These are phyloP conservation scores for Dermochelys coriacea DNA, from an alignment of 2,797 vertebrate genomes.

Conservation along the genomic window DNA sequence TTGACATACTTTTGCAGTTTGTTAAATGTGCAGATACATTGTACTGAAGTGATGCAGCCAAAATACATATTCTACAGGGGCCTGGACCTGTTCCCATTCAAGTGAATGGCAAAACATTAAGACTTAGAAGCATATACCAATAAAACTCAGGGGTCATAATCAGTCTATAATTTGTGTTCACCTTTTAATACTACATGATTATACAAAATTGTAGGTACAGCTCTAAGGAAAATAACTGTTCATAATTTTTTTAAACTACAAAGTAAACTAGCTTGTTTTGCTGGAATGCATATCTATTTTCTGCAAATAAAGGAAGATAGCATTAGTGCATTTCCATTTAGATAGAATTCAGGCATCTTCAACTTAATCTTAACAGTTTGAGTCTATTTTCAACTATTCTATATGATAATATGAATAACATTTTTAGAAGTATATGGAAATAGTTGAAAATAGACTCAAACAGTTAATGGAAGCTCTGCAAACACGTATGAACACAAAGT, in stretches of 20 bases:
- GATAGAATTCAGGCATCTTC: not conserved
- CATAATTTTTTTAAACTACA: not conserved
- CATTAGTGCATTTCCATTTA: not conserved
- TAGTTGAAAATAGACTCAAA: not conserved
- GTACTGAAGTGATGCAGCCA: fast-evolving
- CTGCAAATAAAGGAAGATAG: slow-evolving; percentile 14
- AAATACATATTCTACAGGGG: fast-evolving
- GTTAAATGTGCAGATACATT: not conserved
- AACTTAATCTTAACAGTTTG: not conserved
- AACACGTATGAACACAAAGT: not conserved
- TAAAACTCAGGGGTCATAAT: not conserved
- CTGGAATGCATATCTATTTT: not conserved
- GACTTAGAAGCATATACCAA: fast-evolving
- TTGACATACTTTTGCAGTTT: not conserved
- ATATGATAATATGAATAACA: not conserved
- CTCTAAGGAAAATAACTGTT: not conserved
- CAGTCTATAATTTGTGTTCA: not conserved
- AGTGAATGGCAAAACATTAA: not conserved
- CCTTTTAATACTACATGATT: not conserved
- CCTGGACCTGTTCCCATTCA: not conserved
- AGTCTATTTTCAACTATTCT: not conserved
- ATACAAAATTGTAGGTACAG: not conserved
- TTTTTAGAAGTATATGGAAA: not conserved
- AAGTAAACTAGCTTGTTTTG: not conserved
- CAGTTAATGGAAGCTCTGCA: not conserved